A percentile compares a stretch with the other conserved stretches of the same genome.
These are phyloP conservation scores for Brenthis ino DNA, from an alignment of 2,888 invertebrate genomes.

Conservation along the genomic window DNA sequence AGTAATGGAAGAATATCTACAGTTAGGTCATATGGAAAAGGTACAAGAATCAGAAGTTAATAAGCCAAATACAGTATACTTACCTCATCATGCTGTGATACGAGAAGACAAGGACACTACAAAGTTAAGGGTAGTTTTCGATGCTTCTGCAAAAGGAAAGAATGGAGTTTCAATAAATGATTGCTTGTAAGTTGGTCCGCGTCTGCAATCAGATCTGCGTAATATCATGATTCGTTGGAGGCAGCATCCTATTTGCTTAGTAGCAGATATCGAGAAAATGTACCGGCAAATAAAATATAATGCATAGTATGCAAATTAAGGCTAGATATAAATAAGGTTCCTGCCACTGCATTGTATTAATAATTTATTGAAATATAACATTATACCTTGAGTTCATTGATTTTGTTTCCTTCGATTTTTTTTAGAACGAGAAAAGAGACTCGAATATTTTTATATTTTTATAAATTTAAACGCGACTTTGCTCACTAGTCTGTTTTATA, in stretches of 20 bases:
- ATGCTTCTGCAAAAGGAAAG: conserved; percentile 36
- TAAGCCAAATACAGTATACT: background rate
- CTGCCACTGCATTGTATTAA: too few relatives aligned
- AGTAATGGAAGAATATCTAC: conserved; percentile 12
- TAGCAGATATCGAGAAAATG: too few relatives aligned
- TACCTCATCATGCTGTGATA: conserved; percentile 7
- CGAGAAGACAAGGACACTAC: conserved; percentile 6
- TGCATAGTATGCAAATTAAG: too few relatives aligned
- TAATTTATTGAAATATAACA: too few relatives aligned
- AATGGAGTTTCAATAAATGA: conserved; percentile 42
- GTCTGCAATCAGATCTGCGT: conserved; percentile 43
- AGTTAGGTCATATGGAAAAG: background rate
- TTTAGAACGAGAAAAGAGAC: too few relatives aligned
- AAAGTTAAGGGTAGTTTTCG: conserved; percentile 1
- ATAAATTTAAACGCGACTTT: too few relatives aligned
- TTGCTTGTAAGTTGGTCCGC: conserved; percentile 41
- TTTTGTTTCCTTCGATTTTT: too few relatives aligned
- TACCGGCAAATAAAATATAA: too few relatives aligned
- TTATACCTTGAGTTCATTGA: too few relatives aligned
- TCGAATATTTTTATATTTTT: too few relatives aligned
- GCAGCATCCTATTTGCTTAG: conserved; percentile 1
- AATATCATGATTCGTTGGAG: conserved; percentile 44
- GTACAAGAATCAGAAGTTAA: background rate
- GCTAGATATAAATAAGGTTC: too few relatives aligned
- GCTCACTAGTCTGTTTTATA: too few relatives aligned